Evolutionary conservation across 2,888 invertebrate species (phyloP).

Genomic region (Agriopis marginaria): DNA sequence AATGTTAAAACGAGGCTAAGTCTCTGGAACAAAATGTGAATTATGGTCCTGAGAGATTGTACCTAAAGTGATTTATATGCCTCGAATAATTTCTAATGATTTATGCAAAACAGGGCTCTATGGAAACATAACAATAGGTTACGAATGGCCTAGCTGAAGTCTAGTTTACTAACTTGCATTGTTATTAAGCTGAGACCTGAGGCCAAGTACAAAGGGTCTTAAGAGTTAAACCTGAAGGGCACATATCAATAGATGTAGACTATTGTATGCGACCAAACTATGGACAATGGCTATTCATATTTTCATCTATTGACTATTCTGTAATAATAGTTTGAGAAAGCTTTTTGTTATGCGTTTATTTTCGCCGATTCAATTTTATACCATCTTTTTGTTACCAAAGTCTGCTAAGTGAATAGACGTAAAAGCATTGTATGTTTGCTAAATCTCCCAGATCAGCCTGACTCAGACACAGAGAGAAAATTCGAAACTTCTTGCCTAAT

Average conservation of each 20-base stretch:
- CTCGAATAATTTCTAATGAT: slow-evolving; percentile 29
- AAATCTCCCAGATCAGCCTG: background rate
- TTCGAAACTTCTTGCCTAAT: background rate
- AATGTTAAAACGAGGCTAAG: slow-evolving; percentile 51
- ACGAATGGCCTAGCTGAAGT: slow-evolving; percentile 4
- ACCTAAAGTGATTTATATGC: slow-evolving; percentile 36
- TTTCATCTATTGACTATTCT: background rate
- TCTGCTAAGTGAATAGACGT: background rate
- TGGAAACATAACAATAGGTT: slow-evolving; percentile 32
- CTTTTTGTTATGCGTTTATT: background rate
- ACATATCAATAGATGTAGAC: background rate
- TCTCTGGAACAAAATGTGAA: slow-evolving; percentile 36
- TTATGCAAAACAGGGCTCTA: slow-evolving; percentile 36
- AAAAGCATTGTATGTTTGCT: background rate
- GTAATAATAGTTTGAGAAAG: background rate
- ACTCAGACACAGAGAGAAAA: background rate
- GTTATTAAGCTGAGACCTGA: slow-evolving; percentile 9
- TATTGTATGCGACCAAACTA: background rate
- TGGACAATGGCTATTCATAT: background rate
- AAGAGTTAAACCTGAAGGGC: background rate
- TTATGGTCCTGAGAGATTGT: slow-evolving; percentile 30
- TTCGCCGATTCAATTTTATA: background rate
- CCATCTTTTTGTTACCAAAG: background rate
- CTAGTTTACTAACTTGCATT: slow-evolving; percentile 2
- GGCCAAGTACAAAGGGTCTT: slow-evolving; percentile 13